phyloP scores from a whole-genome alignment of 2,888 invertebrate genomes.

The Anthophora plumipes region DNA sequence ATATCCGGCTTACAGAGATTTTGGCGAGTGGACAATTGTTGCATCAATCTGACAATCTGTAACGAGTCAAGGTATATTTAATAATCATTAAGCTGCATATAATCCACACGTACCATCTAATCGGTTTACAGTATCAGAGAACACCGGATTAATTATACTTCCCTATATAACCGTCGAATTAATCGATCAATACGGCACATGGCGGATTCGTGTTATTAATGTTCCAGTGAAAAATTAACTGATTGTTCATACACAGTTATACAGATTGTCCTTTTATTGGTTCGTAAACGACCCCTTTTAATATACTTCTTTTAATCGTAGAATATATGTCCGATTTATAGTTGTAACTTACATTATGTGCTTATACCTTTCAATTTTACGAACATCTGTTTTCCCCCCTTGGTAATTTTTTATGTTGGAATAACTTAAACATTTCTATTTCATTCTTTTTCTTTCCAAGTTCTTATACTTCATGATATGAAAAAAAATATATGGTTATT shows the following conservation, averaged over 20 bases:
- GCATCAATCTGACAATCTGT: conserved; percentile 55
- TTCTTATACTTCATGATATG: not conserved
- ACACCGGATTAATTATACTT: conserved; percentile 21
- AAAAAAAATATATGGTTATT: not conserved
- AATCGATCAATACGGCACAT: conserved; percentile 72
- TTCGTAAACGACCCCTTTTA: conserved; percentile 34
- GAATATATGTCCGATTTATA: not conserved
- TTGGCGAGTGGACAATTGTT: conserved; percentile 60
- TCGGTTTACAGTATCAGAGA: conserved; percentile 8
- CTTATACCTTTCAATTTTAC: not conserved
- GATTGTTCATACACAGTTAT: conserved; percentile 11
- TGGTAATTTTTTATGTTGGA: not conserved
- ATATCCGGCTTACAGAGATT: conserved; percentile 50
- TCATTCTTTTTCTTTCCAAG: not conserved
- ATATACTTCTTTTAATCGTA: conserved; percentile 23
- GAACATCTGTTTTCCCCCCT: conserved; percentile 41
- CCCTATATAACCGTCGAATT: conserved; percentile 27
- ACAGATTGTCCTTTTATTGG: conserved; percentile 16
- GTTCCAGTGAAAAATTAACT: conserved; percentile 31
- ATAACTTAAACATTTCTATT: not conserved
- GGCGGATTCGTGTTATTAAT: conserved; percentile 50
- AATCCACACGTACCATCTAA: conserved; percentile 8
- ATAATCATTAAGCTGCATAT: conserved; percentile 38
- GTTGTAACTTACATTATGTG: conserved; percentile 10
- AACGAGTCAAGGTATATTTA: conserved; percentile 58